Base-by-base conservation (phyloP, 2,797 vertebrate species). In the Xenops minutus region DNA sequence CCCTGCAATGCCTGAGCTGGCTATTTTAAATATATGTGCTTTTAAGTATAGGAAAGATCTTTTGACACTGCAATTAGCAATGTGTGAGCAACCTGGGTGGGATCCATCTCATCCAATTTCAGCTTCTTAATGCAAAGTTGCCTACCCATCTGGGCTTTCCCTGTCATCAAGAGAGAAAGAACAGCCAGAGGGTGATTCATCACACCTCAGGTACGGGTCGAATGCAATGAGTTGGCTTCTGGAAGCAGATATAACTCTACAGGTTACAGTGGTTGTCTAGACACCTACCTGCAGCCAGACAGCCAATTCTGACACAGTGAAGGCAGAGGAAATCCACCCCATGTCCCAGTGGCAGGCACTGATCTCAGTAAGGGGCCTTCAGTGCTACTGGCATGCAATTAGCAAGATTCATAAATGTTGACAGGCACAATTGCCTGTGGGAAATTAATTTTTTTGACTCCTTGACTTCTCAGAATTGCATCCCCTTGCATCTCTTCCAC, bases 1-100 rank as follows among this genome's bases (percentile, higher is more conserved):
- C 34, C 78, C 44, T 29, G 61, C 49, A 78, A 51, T 12, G 29
- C 26, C 74, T 52, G 43, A 85, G 58, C 7, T 15, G 61, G 15
- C 21, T 74, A 7, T 34, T 89, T 49, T 10, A 75, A 80, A 75
- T 9, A 14, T 0, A 7, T 1, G 0, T 12, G 1, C 8, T 71
- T 77, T 58, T 4, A 68, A 74, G 63, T 3, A 7, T 13, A 16
- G 83, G 17, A 30, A 1, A 74, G 61, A 54, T 61, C 63, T 79
- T 71, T 52, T 63, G 63, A 8, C 48, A 15, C 29, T 10, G 55
- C 76, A 78, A 37, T 86, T 62, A 83, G 55, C 0, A 0, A 39
- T 5, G 39, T 49, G 54, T 34, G 32, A 83, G 85, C 95, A 51
- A 69, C 41, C 76, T 95, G 92, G 76, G 92, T 97, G 89, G 94